phyloP scores from a whole-genome alignment of 1,140 invertebrate species.

The Nylanderia fulva region DNA sequence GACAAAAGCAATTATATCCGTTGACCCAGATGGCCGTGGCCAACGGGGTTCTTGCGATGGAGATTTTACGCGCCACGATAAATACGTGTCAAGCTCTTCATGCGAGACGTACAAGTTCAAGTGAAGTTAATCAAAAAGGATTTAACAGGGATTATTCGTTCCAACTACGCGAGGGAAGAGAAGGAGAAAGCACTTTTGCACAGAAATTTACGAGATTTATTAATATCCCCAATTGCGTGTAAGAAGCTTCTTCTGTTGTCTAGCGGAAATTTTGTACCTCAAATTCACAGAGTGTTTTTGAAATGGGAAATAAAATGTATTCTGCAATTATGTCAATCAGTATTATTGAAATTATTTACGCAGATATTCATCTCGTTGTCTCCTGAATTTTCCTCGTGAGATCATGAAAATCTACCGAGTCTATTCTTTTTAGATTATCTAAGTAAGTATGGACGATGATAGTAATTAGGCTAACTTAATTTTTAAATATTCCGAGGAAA shows the following conservation, averaged over 20 bases:
- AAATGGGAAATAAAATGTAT: not conserved
- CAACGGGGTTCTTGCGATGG: conserved; percentile 39
- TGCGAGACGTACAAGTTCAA: conserved; percentile 4
- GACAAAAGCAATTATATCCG: conserved; percentile 56
- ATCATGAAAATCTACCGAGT: conserved; percentile 16
- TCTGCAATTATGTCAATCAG: not conserved
- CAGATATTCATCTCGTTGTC: conserved; percentile 2
- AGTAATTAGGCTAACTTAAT: conserved; percentile 81
- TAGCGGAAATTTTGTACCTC: not conserved
- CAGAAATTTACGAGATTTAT: conserved; percentile 42
- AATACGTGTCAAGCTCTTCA: conserved; percentile 49
- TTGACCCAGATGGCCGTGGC: conserved; percentile 44
- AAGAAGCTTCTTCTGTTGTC: not conserved
- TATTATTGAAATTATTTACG: not conserved
- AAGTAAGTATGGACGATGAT: not conserved
- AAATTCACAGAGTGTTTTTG: not conserved
- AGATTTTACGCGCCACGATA: conserved; percentile 48
- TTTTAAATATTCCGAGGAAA: conserved; percentile 77
- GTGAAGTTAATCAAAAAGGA: conserved; percentile 45
- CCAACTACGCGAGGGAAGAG: not conserved
- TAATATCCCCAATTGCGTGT: not conserved
- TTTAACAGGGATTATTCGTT: conserved; percentile 48
- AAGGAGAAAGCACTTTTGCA: too few species aligned
- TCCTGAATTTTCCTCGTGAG: not conserved
- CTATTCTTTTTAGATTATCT: conserved; percentile 33